phyloP scores from a whole-genome alignment of 2,888 invertebrate species.

The Heteropelma amictum region DNA sequence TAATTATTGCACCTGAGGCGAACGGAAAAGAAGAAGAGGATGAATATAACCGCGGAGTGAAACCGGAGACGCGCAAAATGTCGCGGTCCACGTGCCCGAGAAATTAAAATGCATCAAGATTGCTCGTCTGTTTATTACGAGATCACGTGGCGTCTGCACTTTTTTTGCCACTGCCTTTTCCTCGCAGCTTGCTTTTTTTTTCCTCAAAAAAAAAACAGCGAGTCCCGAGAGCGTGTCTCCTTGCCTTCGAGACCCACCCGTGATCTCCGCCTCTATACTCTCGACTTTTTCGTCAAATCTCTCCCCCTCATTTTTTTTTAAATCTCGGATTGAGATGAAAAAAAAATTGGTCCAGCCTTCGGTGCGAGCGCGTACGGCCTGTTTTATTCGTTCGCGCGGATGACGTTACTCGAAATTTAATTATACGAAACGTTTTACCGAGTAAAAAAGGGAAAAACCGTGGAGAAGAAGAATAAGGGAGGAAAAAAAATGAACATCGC shows the following conservation, averaged over 20 bases:
- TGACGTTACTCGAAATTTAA: slow-evolving; percentile 52
- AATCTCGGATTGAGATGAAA: not conserved
- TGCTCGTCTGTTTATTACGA: slow-evolving; percentile 51
- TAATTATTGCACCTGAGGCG: no score
- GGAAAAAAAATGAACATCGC: slow-evolving; percentile 31
- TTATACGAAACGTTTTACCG: slow-evolving; percentile 48
- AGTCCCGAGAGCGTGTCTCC: slow-evolving; percentile 47
- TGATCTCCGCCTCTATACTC: slow-evolving; percentile 48
- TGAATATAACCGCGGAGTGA: slow-evolving; percentile 35
- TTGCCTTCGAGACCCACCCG: slow-evolving; percentile 50
- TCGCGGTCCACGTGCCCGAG: slow-evolving; percentile 39
- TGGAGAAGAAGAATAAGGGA: not conserved
- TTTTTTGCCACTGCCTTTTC: slow-evolving; percentile 14
- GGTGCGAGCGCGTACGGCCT: slow-evolving; percentile 27
- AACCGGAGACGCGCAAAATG: slow-evolving; percentile 49
- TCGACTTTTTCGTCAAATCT: slow-evolving; percentile 5
- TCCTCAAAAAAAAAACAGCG: slow-evolving; percentile 16
- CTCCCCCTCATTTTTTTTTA: slow-evolving; percentile 3
- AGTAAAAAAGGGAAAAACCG: slow-evolving; percentile 3
- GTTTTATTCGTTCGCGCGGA: not conserved
- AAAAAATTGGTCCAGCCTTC: slow-evolving; percentile 10
- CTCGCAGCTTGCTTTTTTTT: not conserved
- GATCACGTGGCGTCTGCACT: slow-evolving; percentile 32
- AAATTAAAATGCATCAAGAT: slow-evolving; percentile 58
- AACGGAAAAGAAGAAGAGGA: not conserved